A percentile compares a stretch with the other conserved stretches of the same genome.
Evolutionary conservation across 2,888 invertebrate genomes (phyloP).

Genomic region (Leistus spinibarbis): DNA sequence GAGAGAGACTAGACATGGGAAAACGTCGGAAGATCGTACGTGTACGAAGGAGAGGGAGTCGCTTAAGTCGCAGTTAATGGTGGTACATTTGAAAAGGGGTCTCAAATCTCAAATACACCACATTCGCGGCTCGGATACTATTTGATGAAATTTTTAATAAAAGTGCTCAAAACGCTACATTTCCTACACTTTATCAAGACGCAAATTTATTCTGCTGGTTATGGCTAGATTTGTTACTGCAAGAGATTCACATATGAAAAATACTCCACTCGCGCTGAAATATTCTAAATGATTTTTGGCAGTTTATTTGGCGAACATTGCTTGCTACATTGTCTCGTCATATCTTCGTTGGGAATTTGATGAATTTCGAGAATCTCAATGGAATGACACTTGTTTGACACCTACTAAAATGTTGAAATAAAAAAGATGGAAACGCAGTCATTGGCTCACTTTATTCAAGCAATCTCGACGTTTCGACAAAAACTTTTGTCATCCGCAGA

Average conservation of each 20-base stretch:
- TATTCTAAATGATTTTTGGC: conserved; percentile 19
- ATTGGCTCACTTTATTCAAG: too few relatives aligned
- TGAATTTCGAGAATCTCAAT: background rate
- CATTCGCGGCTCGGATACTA: conserved; percentile 20
- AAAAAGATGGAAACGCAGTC: too few relatives aligned
- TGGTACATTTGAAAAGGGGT: conserved; percentile 31
- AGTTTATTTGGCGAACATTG: background rate
- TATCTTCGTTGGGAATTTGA: background rate
- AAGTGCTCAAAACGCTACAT: conserved; percentile 35
- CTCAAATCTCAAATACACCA: conserved; percentile 28
- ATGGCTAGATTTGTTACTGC: conserved; percentile 33
- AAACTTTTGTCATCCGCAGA: too few relatives aligned
- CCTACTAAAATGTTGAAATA: background rate
- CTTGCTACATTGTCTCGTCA: conserved; percentile 20
- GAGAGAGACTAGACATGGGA: conserved; percentile 10
- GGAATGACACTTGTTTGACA: background rate
- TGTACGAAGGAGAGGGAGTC: conserved; percentile 9
- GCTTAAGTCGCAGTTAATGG: conserved; percentile 33
- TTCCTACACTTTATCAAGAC: conserved; percentile 29
- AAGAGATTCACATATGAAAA: conserved; percentile 25
- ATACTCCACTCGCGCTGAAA: conserved; percentile 21
- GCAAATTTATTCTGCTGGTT: conserved; percentile 32
- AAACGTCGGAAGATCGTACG: background rate
- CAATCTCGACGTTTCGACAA: too few relatives aligned
- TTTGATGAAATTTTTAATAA: conserved; percentile 39